Base-by-base conservation (phyloP, 2,888 invertebrate species). In the Acronicta leporina region DNA sequence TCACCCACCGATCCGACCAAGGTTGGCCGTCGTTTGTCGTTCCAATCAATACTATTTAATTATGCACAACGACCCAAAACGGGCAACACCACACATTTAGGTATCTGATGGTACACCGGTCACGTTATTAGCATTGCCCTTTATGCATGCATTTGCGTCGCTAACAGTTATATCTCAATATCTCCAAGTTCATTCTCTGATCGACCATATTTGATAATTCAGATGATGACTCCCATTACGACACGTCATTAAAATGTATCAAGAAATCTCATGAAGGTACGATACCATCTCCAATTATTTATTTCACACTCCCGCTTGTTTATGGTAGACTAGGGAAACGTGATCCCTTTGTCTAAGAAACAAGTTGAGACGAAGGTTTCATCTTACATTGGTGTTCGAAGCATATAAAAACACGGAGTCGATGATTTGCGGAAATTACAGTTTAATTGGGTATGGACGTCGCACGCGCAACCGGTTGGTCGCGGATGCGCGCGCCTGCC, bases 381-480 rank as follows among this genome's bases (percentile, higher is more conserved):
- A 56, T 35, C 7, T 44, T 44, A 60, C 5, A 53, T 1, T 64
- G 62, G 67, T 25, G 10, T 0, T n/a, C 0, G 30, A 5, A n/a
- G 15, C 30, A 44, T 45, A 61, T 68, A 75, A 76, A 81, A 81
- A 75, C 68, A 66, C 64, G 65, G 48, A 58, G 67, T 54, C 54
- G 63, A 67, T 59, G 74, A 75, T 80, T 83, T 83, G 82, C 82
- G 81, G 83, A 85, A 81, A 87, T 86, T 81, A 76, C 70, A 73
- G 60, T 80, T 75, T 86, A 84, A 85, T 87, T 85, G 82, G 78
- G 63, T 71, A 77, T 73, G 74, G 69, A 75, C 73, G 73, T 73
- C 72, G 63, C 63, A 49, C 33, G 56, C 66, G 55, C 61, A 72
- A 74, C 73, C 68, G 64, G 73, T 74, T 20, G 6, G 11, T 44